Evolutionary conservation across 2,113 vertebrate genomes (phyloP), one percentile per base, ranked within the genome.

Genomic region (Promerops cafer): DNA sequence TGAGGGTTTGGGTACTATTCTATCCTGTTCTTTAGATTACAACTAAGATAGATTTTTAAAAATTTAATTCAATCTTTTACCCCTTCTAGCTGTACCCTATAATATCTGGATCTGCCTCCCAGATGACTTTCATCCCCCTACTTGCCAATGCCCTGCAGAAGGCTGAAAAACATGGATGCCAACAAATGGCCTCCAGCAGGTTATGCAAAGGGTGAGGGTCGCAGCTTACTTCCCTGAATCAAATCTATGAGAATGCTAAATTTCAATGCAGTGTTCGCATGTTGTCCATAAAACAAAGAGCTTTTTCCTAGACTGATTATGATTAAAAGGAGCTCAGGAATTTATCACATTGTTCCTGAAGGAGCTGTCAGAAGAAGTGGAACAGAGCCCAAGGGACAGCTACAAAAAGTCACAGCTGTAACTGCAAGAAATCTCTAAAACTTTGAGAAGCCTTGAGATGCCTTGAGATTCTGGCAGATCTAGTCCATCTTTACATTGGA

Each of bases 1-100:
- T 18, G 44, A 65, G 13, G 12, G 8, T 44, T 60, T 0, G 0
- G 15, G 5, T 56, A 50, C 21, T 72, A 2, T 40, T 40, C 15
- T 71, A 26, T 16, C 30, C 23, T 66, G 5, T 39, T 82, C 35
- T 75, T n/a, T 20, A 45, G 39, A 54, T 68, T 75, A 42, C 21
- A 84, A 35, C 0, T n/a, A 28, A 56, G n/a, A 52, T 8, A 35
- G 5, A 7, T 39, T 50, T 89, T 50, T 54, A n/a, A n/a, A n/a
- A n/a, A n/a, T 24, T 16, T n/a, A 54, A 65, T 49, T 49, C 7
- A 14, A 22, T 66, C 39, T 88, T 24, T 60, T 31, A 44, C 6
- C 2, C 5, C 7, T 72, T 80, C 66, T 63, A 83, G 16, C 21
- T 70, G 14, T 54, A 70, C 9, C 21, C 68, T 71, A 3, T 15